Base-by-base conservation (phyloP, 1,140 invertebrate genomes). In the Pachypeltis micranthus region DNA sequence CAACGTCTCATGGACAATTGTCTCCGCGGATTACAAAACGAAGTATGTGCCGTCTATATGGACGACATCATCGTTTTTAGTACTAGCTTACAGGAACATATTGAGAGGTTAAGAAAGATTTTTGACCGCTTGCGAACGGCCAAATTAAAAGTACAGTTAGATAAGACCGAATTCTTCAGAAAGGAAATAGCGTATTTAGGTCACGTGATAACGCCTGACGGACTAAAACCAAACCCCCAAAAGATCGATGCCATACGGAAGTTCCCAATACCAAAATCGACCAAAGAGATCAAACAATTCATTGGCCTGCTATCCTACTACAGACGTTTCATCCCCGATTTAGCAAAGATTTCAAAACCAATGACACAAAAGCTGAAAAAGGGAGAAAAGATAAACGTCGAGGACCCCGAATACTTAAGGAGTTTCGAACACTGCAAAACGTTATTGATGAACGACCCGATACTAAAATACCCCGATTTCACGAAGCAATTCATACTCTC, bases 301-400 rank as follows among this genome's bases (percentile, higher is more conserved):
- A 44, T 75, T 1, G 74, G 73, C 1, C 29, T 75, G 31, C 61
- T 67, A 1, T 66, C 68, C 10, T 76, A 75, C 56, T 77, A 72
- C 62, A 57, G 75, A 14, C 63, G 68, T n/a, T 73, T 73, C 62
- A 72, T 76, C 0, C 14, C 39, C 0, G 44, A 65, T 14, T 75
- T 72, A 64, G 58, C 74, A 0, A 57, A 64, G 0, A 66, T 72
- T 29, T 63, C 72, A 59, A 65, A 70, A 69, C 67, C 70, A 2
- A 54, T 75, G 27, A 71, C 70, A 1, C 44, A 26, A 1, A 63
- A 69, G 23, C 69, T 68, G 24, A 73, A 70, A 63, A 74, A 73
- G 54, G 66, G 69, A 59, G 25, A 31, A 31, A 39, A 51, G 23
- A 58, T 66, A 10, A 28, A 64, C 23, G 3, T 21, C 25, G 28